Percentiles rank a stretch among this genome's conserved stretches.
These are phyloP conservation scores for Rhynchonycteris naso DNA, from an alignment of 2,797 vertebrate genomes.

Conservation along the genomic window DNA sequence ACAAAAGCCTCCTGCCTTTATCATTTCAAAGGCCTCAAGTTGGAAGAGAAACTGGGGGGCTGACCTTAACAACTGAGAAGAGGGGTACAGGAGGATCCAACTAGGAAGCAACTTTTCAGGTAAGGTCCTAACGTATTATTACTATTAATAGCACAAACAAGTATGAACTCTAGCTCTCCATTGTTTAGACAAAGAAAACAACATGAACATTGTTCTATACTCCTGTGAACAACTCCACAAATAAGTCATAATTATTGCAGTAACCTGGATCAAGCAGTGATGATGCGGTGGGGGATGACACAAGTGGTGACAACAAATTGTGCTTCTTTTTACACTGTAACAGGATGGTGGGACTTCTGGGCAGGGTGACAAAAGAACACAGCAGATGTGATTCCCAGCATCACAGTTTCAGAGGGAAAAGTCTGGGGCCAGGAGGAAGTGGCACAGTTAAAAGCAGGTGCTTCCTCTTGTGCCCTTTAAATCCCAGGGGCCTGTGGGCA, in stretches of 20 bases:
- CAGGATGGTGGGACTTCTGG: neutral
- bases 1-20: neutral
- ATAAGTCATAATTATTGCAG: neutral
- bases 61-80: neutral
- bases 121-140: neutral
- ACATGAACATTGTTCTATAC: neutral
- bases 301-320: neutral
- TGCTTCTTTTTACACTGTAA: conserved; percentile 77
- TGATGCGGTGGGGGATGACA: neutral
- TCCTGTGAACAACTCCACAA: neutral
- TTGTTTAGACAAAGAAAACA: neutral
- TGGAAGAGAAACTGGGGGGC: neutral
- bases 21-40: conserved; percentile 23
- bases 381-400: conserved; percentile 66
- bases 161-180: neutral
- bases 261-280: neutral
- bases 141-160: neutral
- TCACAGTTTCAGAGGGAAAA: neutral
- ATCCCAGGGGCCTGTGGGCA: neutral
- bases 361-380: neutral
- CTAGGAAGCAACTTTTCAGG: conserved; percentile 4
- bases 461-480: conserved; percentile 14
- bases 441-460: neutral
- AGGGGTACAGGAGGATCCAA: neutral
- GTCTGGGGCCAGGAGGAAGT: neutral